phyloP scores from a whole-genome alignment of 2,113 vertebrate genomes.

The Campylomormyrus tamandua region DNA sequence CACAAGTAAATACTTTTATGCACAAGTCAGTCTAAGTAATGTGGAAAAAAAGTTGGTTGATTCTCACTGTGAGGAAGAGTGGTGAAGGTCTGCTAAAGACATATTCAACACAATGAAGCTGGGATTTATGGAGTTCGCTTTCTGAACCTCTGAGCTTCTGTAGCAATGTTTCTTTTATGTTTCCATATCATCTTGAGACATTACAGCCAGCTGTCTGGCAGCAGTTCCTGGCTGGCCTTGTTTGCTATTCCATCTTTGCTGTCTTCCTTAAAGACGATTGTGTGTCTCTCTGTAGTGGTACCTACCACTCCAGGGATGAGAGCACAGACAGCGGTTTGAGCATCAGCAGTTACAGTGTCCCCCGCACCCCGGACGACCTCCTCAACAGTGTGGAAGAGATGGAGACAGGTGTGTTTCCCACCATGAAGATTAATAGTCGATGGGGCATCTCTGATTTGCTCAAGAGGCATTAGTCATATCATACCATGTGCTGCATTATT shows the following conservation, averaged over 20 bases:
- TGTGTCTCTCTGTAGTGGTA: constrained; percentile 62
- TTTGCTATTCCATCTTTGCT: neutral
- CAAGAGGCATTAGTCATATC: neutral
- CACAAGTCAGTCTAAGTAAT: neutral
- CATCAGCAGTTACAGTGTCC: constrained; percentile 86
- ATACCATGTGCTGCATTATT: neutral
- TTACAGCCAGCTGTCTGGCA: neutral
- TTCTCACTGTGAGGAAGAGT: neutral
- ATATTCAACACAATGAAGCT: neutral
- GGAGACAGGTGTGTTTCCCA: constrained; percentile 61
- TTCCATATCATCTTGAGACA: neutral
- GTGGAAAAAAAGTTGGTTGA: neutral
- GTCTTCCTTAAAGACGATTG: neutral
- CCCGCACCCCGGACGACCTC: constrained; percentile 85
- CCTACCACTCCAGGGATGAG: constrained; percentile 85
- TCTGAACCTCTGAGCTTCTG: neutral
- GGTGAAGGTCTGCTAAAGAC: neutral
- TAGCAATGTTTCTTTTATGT: neutral
- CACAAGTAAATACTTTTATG: neutral
- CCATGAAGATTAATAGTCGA: neutral
- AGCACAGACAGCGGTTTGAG: constrained; percentile 90
- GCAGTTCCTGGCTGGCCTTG: neutral
- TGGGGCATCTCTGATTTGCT: neutral
- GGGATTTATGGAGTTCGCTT: neutral
- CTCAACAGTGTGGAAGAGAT: constrained; percentile 89